phyloP scores from a whole-genome alignment of 1,140 invertebrate species.

The Triops cancriformis region DNA sequence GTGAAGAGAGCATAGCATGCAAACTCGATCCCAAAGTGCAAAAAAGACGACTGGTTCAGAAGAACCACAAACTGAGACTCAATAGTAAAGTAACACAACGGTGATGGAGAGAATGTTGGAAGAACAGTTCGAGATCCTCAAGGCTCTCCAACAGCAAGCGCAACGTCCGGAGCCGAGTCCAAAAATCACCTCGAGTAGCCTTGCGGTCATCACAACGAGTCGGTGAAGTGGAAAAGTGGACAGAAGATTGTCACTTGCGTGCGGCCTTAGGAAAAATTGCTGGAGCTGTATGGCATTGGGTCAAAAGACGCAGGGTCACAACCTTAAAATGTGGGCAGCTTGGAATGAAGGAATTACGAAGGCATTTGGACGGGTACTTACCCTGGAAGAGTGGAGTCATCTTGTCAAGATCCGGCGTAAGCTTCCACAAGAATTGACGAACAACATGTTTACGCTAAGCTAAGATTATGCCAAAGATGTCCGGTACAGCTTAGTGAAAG shows the following conservation, averaged over 20 bases:
- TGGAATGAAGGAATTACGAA: background rate
- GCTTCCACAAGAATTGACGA: background rate
- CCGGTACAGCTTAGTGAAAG: constrained; percentile 2
- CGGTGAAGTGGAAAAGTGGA: constrained; percentile 14
- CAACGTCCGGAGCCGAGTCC: background rate
- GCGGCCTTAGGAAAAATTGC: constrained; percentile 20
- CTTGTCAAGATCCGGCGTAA: background rate
- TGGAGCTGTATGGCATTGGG: constrained; percentile 20
- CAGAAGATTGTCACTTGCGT: background rate
- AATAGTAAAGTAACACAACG: background rate
- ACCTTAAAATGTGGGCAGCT: background rate
- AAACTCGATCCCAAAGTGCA: background rate
- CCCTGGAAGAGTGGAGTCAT: constrained; percentile 17
- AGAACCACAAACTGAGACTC: background rate
- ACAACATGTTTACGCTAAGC: constrained; percentile 7
- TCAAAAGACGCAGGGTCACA: background rate
- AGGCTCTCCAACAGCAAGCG: background rate
- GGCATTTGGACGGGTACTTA: background rate
- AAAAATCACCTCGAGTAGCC: background rate
- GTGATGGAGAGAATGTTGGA: background rate
- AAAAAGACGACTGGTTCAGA: background rate
- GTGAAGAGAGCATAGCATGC: background rate
- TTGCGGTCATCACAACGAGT: constrained; percentile 13
- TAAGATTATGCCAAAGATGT: background rate
- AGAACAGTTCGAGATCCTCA: background rate